Conservation (phyloP, 2,888 invertebrate genomes). For the Cerastis rubricosa region DNA sequence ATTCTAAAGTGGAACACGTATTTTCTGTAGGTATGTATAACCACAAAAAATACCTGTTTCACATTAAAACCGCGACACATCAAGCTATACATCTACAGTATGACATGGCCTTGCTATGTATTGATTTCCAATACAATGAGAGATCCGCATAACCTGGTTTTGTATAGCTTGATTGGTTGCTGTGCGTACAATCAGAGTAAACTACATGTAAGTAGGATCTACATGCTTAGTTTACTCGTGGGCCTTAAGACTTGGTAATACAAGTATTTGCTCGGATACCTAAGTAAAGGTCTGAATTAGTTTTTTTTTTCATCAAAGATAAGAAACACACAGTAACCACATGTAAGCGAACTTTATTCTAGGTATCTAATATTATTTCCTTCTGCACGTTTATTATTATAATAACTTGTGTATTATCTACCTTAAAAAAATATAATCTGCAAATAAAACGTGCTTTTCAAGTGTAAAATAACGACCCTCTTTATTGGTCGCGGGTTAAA, state of each 20-base stretch:
- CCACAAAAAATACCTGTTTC: too few relatives aligned
- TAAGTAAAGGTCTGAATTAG: background rate
- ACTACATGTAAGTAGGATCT: background rate
- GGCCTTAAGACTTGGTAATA: background rate
- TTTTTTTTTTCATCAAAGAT: background rate
- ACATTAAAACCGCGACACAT: too few relatives aligned
- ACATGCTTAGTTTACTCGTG: background rate
- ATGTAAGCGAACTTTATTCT: background rate
- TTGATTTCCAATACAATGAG: too few relatives aligned
- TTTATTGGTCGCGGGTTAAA: too few relatives aligned
- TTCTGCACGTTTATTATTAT: background rate
- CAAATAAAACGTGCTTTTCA: background rate
- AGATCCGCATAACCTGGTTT: too few relatives aligned
- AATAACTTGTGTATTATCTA: background rate
- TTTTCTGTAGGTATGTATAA: background rate
- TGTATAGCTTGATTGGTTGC: too few relatives aligned
- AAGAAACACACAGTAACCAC: background rate
- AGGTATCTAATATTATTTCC: background rate
- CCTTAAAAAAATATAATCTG: background rate
- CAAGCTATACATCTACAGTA: too few relatives aligned
- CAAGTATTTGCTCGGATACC: background rate
- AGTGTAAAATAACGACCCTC: background rate
- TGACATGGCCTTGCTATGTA: too few relatives aligned
- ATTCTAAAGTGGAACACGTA: background rate
- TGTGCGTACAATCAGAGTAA: background rate